phyloP scores from a whole-genome alignment of 37 sponge, comb jelly and placozoan genomes.

The Axinella damicornis region DNA sequence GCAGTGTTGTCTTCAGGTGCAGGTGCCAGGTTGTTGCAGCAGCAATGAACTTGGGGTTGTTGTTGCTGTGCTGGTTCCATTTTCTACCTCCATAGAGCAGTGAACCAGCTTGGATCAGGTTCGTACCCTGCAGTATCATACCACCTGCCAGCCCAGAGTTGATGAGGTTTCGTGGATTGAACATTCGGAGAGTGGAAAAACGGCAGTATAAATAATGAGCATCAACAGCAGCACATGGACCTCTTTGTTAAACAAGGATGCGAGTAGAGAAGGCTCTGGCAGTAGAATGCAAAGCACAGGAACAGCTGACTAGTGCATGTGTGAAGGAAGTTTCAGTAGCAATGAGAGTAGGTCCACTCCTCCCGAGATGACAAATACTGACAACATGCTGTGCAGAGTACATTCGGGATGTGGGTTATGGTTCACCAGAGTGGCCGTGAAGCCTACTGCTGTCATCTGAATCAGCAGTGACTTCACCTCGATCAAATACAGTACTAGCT shows the following conservation, averaged over 20 bases:
- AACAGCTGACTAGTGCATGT: constrained; percentile 48
- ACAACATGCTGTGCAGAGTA: too few relatives aligned
- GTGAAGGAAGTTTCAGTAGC: constrained; percentile 36
- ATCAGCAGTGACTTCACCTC: too few relatives aligned
- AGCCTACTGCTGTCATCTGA: too few relatives aligned
- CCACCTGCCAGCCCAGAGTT: constrained; percentile 38
- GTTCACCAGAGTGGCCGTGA: too few relatives aligned
- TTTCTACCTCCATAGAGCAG: constrained; percentile 14
- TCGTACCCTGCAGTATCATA: constrained; percentile 62
- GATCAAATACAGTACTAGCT: too few relatives aligned
- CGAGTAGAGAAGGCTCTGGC: constrained; percentile 55
- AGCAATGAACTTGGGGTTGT: constrained; percentile 35
- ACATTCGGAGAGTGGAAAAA: constrained; percentile 46
- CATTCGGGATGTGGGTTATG: too few relatives aligned
- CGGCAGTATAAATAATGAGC: constrained; percentile 17
- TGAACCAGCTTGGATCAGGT: constrained; percentile 65
- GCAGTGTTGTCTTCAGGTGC: not conserved
- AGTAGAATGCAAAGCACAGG: constrained; percentile 36
- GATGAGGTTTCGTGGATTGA: constrained; percentile 36
- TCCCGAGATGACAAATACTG: constrained; percentile 62
- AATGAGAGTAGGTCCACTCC: constrained; percentile 44
- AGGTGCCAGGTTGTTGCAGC: constrained; percentile 53
- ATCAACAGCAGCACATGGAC: constrained; percentile 40
- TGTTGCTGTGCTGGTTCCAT: constrained; percentile 6
- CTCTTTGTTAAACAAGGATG: constrained; percentile 35